phyloP scores from a whole-genome alignment of 2,113 vertebrate genomes.

The Prunella fulvescens region DNA sequence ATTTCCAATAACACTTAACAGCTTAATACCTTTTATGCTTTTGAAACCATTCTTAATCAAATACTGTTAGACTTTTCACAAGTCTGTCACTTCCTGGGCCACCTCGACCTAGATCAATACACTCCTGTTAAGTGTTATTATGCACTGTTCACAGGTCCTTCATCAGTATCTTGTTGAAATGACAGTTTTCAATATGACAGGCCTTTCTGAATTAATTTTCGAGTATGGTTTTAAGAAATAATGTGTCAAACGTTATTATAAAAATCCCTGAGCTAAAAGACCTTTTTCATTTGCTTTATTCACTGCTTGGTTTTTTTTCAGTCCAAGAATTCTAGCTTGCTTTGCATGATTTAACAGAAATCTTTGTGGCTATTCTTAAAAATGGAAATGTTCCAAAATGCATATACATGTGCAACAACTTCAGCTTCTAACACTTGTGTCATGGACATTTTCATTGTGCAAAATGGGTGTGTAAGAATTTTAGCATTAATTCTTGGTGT shows the following conservation, averaged over 20 bases:
- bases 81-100: conserved; percentile 21
- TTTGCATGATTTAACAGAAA: background rate
- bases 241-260: background rate
- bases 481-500: background rate
- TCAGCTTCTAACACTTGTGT: background rate
- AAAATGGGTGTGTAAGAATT: background rate
- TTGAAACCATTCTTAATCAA: conserved; percentile 39
- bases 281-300: background rate
- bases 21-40: background rate
- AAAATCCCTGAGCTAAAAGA: background rate
- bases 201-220: conserved; percentile 34
- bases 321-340: background rate
- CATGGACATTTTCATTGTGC: background rate
- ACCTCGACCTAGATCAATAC: conserved; percentile 23
- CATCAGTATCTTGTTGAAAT: conserved; percentile 22
- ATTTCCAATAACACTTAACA: conserved; percentile 22
- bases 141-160: background rate
- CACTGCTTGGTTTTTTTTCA: background rate
- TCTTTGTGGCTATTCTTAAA: background rate
- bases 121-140: conserved; percentile 25
- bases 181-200: background rate
- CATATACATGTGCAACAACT: background rate
- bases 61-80: background rate
- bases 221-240: conserved; percentile 14
- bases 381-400: background rate